Conservation (phyloP, 2,113 vertebrate species). For the Gulo gulo region DNA sequence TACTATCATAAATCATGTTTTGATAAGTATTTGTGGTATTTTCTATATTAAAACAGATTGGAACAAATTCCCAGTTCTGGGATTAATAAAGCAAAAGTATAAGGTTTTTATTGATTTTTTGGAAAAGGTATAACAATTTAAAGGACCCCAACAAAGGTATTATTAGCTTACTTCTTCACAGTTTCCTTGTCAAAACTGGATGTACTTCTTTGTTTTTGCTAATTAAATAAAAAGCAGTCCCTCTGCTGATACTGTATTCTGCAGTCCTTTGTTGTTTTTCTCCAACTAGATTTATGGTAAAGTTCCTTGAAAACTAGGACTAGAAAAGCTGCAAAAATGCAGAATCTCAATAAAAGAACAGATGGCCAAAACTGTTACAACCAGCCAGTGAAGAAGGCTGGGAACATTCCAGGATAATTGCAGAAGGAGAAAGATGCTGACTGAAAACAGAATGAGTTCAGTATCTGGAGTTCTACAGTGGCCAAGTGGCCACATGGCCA, state of each 20-base stretch:
- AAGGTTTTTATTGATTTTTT: background rate
- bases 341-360: background rate
- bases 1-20: background rate
- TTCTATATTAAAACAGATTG: background rate
- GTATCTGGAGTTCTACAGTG: background rate
- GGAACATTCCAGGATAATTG: background rate
- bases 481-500: background rate
- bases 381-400: background rate
- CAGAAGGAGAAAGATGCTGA: background rate
- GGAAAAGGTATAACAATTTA: background rate
- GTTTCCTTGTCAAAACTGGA: background rate
- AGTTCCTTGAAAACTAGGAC: background rate
- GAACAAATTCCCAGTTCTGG: background rate
- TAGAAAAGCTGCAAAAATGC: background rate
- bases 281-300: background rate
- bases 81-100: constrained; percentile 23
- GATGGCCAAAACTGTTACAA: background rate
- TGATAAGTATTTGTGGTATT: background rate
- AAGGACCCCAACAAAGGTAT: background rate
- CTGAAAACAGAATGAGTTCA: background rate
- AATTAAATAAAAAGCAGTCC: background rate
- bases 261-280: background rate
- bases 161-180: background rate
- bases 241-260: background rate
- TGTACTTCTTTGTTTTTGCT: background rate